Conservation (phyloP, 92 coral and sea anemone genomes). For the Heteractis magnifica region DNA sequence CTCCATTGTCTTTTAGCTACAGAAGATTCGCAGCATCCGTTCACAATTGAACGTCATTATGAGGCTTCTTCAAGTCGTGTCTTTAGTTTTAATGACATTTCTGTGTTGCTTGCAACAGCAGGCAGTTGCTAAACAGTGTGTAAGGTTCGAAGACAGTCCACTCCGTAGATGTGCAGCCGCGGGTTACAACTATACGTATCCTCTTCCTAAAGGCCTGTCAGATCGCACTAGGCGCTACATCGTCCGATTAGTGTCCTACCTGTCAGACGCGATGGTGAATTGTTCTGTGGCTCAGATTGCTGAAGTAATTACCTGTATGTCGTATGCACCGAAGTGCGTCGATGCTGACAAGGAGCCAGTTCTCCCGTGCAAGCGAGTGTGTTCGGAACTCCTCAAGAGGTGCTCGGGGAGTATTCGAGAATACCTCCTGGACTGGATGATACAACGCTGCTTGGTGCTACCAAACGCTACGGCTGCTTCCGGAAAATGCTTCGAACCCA, state of each 20-base stretch:
- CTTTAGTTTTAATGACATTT: not conserved
- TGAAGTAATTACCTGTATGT: slow-evolving; percentile 19
- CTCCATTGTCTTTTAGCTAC: not conserved
- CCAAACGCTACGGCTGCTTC: slow-evolving; percentile 35
- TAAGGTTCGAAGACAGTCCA: slow-evolving; percentile 36
- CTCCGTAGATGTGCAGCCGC: slow-evolving; percentile 20
- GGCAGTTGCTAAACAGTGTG: slow-evolving; percentile 21
- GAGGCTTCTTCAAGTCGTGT: not conserved
- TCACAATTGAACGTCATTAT: not conserved
- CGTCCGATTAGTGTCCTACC: not conserved
- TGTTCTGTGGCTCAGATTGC: slow-evolving; percentile 38
- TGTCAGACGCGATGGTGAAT: slow-evolving; percentile 3
- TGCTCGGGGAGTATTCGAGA: slow-evolving; percentile 1
- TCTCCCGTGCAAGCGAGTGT: slow-evolving; percentile 31
- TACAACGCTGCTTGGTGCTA: slow-evolving; percentile 11
- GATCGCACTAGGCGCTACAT: not conserved
- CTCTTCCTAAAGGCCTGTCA: slow-evolving; percentile 21
- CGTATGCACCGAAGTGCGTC: slow-evolving; percentile 24
- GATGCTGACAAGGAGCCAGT: slow-evolving; percentile 26
- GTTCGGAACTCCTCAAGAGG: slow-evolving; percentile 27
- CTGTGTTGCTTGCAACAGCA: not conserved
- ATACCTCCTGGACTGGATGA: slow-evolving; percentile 1
- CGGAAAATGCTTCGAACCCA: slow-evolving; percentile 34
- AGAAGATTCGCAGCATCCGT: not conserved
- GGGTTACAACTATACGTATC: slow-evolving; percentile 32